Evolutionary conservation across 2,888 invertebrate species (phyloP).

Genomic region (Orthosia gothica): DNA sequence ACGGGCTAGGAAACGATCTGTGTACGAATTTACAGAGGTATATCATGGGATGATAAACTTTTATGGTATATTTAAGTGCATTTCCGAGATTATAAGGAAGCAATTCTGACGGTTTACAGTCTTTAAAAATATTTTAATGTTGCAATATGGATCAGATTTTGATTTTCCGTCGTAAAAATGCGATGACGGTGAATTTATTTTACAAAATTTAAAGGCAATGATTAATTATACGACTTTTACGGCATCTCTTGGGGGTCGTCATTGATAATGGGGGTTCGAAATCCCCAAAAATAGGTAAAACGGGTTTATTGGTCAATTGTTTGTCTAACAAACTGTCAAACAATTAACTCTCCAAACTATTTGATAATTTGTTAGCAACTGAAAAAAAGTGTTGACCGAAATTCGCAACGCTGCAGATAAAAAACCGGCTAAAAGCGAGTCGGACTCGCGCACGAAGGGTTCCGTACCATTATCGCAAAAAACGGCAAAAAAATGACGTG

Average conservation of each 20-base stretch:
- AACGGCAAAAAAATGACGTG: too few species aligned
- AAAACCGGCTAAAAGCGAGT: too few species aligned
- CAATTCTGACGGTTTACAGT: conserved; percentile 32
- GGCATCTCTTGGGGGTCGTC: not conserved
- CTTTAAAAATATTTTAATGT: conserved; percentile 47
- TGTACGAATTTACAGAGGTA: not conserved
- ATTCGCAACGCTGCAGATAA: too few species aligned
- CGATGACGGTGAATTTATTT: not conserved
- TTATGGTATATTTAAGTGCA: conserved; percentile 59
- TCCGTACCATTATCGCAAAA: too few species aligned
- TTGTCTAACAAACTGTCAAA: too few species aligned
- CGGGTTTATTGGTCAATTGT: too few species aligned
- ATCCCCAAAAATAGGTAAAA: too few species aligned
- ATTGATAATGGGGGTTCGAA: too few species aligned
- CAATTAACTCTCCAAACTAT: too few species aligned
- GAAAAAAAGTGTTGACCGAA: too few species aligned
- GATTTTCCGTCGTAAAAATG: conserved; percentile 38
- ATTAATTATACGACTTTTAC: not conserved
- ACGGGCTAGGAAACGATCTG: conserved; percentile 41
- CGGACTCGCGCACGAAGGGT: too few species aligned
- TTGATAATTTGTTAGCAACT: too few species aligned
- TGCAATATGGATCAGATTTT: conserved; percentile 53
- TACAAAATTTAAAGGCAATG: not conserved
- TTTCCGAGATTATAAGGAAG: conserved; percentile 49
- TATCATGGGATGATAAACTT: conserved; percentile 49